Base-by-base conservation (phyloP, 35 echinoderm and acorn worm species). In the Ptychodera flava region DNA sequence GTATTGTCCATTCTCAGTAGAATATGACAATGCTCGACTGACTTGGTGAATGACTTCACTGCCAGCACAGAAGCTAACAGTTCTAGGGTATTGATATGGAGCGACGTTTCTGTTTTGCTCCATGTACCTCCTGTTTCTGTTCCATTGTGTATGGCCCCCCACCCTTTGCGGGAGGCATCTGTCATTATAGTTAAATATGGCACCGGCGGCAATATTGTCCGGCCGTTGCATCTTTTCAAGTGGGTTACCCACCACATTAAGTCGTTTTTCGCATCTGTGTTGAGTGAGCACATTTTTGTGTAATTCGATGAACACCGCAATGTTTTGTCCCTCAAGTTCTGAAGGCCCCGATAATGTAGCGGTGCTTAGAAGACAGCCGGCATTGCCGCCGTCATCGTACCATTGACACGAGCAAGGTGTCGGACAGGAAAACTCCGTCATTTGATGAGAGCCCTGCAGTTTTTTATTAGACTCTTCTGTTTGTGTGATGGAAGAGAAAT, bases 61-160 rank as follows among this genome's bases (percentile, higher is more conserved):
- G 76, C 75, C 31, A 87, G 34, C 31, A 33, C 1, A 16, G 78
- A 15, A 29, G 86, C 86, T 1, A 80, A 16, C 75, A 80, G 32
- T 33, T 78, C 77, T 33, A 87, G 28, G 1, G 10, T 6, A 87
- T 87, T 87, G 15, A 87, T 87, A 36, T 87, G 86, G 53, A 16
- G n/a, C 33, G 15, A 1, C 35, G 16, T 14, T 28, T 85, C 85
- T 82, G 6, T 79, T 28, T 27, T 84, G n/a, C 31, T 16, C 76
- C 64, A 87, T 80, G 53, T 31, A 1, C 86, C 76, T 1, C 86
- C 76, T 1, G 37, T 79, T 34, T 80, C 22, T 29, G 16, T 30
- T 1, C 27, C 77, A 80, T 80, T 36, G 27, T 80, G 30, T 15
- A 80, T 33, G 14, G 75, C 76, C 1, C 86, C 77, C 78, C 86